Percentiles rank a stretch among this genome's conserved stretches.
Evolutionary conservation across 2,888 invertebrate genomes (phyloP).

Genomic region (Nephrotoma flavescens): DNA sequence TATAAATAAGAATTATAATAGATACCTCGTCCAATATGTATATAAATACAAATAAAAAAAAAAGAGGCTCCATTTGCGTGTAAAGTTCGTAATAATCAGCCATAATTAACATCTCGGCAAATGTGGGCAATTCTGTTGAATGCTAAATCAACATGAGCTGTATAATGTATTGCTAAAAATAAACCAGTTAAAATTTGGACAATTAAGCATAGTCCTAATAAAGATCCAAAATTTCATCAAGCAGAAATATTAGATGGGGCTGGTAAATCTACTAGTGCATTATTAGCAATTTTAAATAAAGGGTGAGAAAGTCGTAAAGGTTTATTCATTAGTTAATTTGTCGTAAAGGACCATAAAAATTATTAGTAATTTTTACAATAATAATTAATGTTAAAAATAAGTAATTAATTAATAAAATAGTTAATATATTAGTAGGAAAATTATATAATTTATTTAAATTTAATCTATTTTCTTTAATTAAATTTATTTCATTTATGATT

Average conservation of each 20-base stretch:
- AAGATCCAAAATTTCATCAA: constrained; percentile 55
- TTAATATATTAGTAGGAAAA: constrained; percentile 35
- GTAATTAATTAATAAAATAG: constrained; percentile 40
- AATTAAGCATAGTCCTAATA: constrained; percentile 45
- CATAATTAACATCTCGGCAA: constrained; percentile 50
- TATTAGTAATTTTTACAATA: constrained; percentile 42
- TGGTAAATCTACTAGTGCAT: constrained; percentile 42
- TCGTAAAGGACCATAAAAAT: constrained; percentile 39
- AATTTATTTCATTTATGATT: constrained; percentile 16
- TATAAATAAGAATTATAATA: too few relatives aligned
- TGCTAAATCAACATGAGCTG: constrained; percentile 44
- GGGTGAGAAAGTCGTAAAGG: constrained; percentile 34
- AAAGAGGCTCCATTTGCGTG: constrained; percentile 59
- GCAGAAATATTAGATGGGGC: constrained; percentile 43
- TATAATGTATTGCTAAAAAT: constrained; percentile 56
- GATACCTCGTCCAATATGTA: too few relatives aligned
- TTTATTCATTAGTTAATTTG: constrained; percentile 35
- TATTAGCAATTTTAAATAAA: constrained; percentile 41
- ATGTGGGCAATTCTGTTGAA: constrained; percentile 54
- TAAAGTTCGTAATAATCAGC: constrained; percentile 34
- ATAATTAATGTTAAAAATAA: constrained; percentile 43
- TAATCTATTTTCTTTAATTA: too few relatives aligned
- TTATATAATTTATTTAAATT: constrained; percentile 39
- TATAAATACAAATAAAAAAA: too few relatives aligned
- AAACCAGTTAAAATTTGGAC: constrained; percentile 53